Evolutionary conservation across 2,888 invertebrate species (phyloP), one percentile per base, ranked within the genome.

Genomic region (Rhopalosiphum nymphaeae): DNA sequence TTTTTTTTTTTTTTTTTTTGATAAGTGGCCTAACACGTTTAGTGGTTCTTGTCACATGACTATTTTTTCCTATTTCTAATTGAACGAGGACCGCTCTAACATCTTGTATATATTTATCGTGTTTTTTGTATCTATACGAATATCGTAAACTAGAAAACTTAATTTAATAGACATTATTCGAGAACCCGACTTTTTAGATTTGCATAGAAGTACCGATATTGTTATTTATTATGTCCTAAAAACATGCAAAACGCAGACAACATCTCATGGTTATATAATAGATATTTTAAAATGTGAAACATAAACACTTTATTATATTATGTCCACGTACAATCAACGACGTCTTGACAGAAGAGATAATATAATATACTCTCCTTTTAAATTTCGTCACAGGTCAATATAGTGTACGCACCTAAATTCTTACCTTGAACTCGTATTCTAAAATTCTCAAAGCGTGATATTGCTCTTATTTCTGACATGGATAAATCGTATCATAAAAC

Each of bases 401-500:
- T 29, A 85, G 44, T 53, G 56, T 57, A 56, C 91, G 85, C 91
- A 26, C 91, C 91, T 85, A n/a, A 85, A 85, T 56, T 42, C 85
- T 44, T 56, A 26, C 91, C 91, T 91, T 91, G 91, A 91, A 91
- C 91, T 91, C 85, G 44, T 56, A 57, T 85, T 56, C 10, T 91
- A 10, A 42, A 56, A 91, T 85, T 85, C 85, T 56, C 36, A n/a
- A 26, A 42, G 42, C 91, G 44, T 56, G 91, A 85, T 91, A 56
- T 85, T n/a, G 91, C 78, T 84, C 91, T 90, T 67, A 67, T 90
- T 90, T 67, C 90, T 26, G n/a, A 36, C 90, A 9, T 7, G 42
- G 29, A 44, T 42, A 44, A 89, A 89, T 42, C 44, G 29, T n/a
- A 89, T 78, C 78, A 36, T 36, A 78, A 36, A 25, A 25, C 53